These are phyloP conservation scores for Merops nubicus DNA, from an alignment of 2,113 vertebrate species.

Conservation along the genomic window DNA sequence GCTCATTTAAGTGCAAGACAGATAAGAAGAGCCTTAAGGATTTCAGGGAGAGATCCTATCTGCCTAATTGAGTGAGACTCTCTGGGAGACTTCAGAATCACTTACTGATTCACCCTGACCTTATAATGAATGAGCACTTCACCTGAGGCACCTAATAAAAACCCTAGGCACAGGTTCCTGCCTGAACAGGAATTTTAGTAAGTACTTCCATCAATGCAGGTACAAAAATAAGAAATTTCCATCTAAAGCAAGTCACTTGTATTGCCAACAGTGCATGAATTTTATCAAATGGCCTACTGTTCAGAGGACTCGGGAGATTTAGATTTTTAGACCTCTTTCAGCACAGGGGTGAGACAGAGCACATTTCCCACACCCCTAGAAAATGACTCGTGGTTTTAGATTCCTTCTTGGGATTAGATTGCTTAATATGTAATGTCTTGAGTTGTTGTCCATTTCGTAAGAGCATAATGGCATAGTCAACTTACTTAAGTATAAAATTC, in stretches of 20 bases:
- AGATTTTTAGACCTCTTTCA: not conserved
- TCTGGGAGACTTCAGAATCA: not conserved
- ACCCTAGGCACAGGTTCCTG: not conserved
- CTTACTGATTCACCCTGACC: not conserved
- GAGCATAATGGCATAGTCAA: not conserved
- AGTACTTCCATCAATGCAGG: not conserved
- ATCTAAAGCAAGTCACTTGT: not conserved
- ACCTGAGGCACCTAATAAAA: not conserved
- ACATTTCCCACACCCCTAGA: not conserved
- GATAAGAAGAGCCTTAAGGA: not conserved
- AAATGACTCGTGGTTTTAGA: not conserved
- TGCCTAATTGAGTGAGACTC: not conserved
- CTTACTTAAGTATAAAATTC: not conserved
- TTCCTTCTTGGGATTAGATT: not conserved
- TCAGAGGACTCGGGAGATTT: not conserved
- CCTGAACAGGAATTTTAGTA: not conserved
- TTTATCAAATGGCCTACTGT: rapidly evolving
- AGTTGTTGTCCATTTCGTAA: not conserved
- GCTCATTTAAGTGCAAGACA: no score
- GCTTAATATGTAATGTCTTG: not conserved
- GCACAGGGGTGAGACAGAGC: rapidly evolving
- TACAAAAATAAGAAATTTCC: not conserved
- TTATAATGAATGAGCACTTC: not conserved
- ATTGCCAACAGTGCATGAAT: not conserved
- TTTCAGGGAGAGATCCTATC: not conserved